Evolutionary conservation across 2,888 invertebrate species (phyloP).

Genomic region (Entomobrya multifasciata): DNA sequence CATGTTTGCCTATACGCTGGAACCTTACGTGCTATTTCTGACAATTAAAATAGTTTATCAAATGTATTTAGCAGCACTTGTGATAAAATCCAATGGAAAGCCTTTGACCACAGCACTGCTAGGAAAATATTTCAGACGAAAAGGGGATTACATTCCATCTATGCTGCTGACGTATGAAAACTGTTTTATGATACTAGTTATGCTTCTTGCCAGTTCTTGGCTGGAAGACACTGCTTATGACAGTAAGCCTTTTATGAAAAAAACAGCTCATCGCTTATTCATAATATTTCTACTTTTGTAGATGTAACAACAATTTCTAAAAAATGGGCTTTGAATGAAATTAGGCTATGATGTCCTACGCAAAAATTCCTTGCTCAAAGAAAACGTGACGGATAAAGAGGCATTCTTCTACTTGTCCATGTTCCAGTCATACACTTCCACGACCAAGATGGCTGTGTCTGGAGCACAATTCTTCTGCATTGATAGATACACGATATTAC

Average conservation of each 20-base stretch:
- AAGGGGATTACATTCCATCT: slow-evolving; percentile 25
- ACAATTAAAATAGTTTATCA: slow-evolving; percentile 39
- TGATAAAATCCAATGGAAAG: slow-evolving; percentile 37
- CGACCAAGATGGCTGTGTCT: slow-evolving; percentile 38
- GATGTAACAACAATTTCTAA: background rate
- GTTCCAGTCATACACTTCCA: slow-evolving; percentile 51
- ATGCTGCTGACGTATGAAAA: slow-evolving; percentile 32
- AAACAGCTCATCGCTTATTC: background rate
- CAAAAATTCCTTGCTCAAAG: slow-evolving; percentile 10
- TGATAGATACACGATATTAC: slow-evolving; percentile 42
- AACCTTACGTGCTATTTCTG: slow-evolving; percentile 29
- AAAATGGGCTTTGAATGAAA: background rate
- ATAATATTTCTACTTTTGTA: background rate
- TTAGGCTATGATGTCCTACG: slow-evolving; percentile 51
- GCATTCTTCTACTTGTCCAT: slow-evolving; percentile 46
- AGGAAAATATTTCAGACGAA: slow-evolving; percentile 47
- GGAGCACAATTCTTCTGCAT: slow-evolving; percentile 36
- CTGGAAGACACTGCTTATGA: slow-evolving; percentile 46
- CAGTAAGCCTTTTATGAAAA: background rate
- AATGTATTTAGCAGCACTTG: slow-evolving; percentile 45
- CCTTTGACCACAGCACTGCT: background rate
- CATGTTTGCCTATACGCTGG: slow-evolving; percentile 31
- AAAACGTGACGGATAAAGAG: background rate
- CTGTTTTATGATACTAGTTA: background rate
- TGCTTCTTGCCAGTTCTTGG: slow-evolving; percentile 38